Evolutionary conservation across 2,113 vertebrate genomes (phyloP).

Genomic region (Tonatia bakeri): DNA sequence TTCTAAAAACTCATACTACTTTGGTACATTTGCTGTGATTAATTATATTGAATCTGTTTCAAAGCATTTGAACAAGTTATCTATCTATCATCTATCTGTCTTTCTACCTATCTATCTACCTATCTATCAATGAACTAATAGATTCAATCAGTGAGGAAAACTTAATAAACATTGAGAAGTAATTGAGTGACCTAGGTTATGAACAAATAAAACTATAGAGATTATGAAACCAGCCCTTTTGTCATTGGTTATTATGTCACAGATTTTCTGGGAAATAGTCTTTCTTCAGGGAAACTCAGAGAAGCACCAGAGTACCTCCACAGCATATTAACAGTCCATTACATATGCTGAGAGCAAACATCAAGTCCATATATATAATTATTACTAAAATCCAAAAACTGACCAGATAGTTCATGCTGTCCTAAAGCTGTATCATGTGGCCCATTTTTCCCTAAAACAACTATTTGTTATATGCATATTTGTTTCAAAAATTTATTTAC

Average conservation of each 20-base stretch:
- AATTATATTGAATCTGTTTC: background rate
- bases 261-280: background rate
- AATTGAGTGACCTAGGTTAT: background rate
- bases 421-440: background rate
- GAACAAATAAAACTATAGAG: background rate
- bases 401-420: background rate
- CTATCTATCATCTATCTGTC: background rate
- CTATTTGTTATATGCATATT: background rate
- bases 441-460: background rate
- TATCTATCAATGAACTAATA: background rate
- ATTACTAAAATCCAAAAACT: background rate
- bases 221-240: background rate
- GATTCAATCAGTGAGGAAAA: background rate
- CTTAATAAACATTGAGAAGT: background rate
- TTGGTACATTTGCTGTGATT: background rate
- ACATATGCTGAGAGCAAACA: background rate
- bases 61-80: background rate
- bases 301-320: background rate
- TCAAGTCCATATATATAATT: background rate
- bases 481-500: background rate
- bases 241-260: background rate
- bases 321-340: background rate
- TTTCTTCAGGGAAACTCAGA: background rate
- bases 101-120: background rate
- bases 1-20: background rate